A percentile compares a stretch with the other conserved stretches of the same genome.
Conservation (phyloP, 2,797 vertebrate species). For the Pseudocheirus occidentalis region DNA sequence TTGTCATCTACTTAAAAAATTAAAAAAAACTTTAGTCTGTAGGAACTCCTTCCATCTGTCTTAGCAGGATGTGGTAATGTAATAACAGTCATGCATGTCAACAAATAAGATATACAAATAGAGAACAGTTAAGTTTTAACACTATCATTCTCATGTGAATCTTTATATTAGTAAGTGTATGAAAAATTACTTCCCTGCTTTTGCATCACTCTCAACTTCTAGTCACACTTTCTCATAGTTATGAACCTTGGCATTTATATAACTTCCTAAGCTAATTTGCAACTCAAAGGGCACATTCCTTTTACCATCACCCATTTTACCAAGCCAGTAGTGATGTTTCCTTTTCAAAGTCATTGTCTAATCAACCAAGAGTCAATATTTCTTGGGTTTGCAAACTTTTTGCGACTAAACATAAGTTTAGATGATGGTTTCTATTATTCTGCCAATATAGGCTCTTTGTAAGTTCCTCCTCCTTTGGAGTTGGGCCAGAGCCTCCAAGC, state of each 20-base stretch:
- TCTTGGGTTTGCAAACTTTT: slow-evolving; percentile 70
- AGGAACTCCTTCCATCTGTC: not conserved
- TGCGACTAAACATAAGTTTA: slow-evolving; percentile 69
- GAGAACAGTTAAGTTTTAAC: slow-evolving; percentile 4
- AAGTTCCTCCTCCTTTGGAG: slow-evolving; percentile 67
- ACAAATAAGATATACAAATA: slow-evolving; percentile 23
- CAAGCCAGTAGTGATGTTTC: slow-evolving; percentile 54
- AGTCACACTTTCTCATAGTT: slow-evolving; percentile 32
- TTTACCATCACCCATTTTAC: slow-evolving; percentile 8
- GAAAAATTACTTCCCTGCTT: slow-evolving; percentile 8
- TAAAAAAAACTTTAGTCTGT: not conserved
- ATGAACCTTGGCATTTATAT: slow-evolving; percentile 15
- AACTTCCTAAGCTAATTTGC: slow-evolving; percentile 41
- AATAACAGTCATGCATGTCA: not conserved
- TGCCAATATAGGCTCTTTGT: slow-evolving; percentile 53
- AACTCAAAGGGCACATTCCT: slow-evolving; percentile 22
- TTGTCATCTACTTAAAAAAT: slow-evolving; percentile 24
- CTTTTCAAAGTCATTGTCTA: slow-evolving; percentile 30
- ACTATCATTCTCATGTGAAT: not conserved
- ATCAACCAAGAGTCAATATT: slow-evolving; percentile 31
- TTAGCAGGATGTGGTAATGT: not conserved
- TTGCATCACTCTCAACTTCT: not conserved
- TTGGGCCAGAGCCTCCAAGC: slow-evolving; percentile 44
- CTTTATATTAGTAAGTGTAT: not conserved
- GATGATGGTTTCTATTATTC: slow-evolving; percentile 68